Base-by-base conservation (phyloP, 2,888 invertebrate species). In the Orthosia incerta region DNA sequence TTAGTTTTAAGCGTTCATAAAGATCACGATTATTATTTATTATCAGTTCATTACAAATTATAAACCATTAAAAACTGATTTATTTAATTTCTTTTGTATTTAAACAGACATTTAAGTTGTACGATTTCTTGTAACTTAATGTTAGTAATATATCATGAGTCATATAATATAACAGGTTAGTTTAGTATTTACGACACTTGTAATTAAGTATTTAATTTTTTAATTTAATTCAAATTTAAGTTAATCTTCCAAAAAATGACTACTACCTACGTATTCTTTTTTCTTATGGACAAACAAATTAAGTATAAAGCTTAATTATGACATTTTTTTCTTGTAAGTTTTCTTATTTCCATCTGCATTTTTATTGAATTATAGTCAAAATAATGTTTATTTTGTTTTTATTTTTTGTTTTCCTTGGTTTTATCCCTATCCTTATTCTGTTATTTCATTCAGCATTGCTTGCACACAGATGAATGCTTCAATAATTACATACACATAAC, bases 311-410 rank as follows among this genome's bases (percentile, higher is more conserved):
- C 95, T 94, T 95, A 93, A 94, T 94, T 94, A 94, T 95, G 95
- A 96, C 95, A 95, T 96, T 95, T 93, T 95, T 93, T 93, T 94
- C 94, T 94, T 95, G 92, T 95, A 95, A 95, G 95, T 95, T 95
- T 94, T 92, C 93, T 95, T 95, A 95, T 95, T 95, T 96, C 95
- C 95, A 95, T 95, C 95, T 95, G 96, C 96, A 96, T 96, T 96
- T 96, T 95, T 96, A 95, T 95, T 96, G 95, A 96, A 96, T 95
- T 96, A 96, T 96, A 96, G 95, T 95, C 96, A 96, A 95, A 95
- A 94, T 96, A 86, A 96, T 95, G 96, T 96, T 96, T 93, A 88
- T 80, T 90, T 89, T 89, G 91, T 86, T 92, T 94, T 94, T 92
- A 93, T 92, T 93, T 92, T 84, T 91, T 91, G 88, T 87, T 80